These are phyloP conservation scores for rat (Rattus norvegicus) DNA, from an alignment of 2,113 vertebrate genomes.

Conservation along the genomic window GRCr8 NC_086040.1:9666501-9667000, in stretches of 20 bases:
- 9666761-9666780: accelerated
- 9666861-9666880: background rate
- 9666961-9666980: too few relatives aligned
- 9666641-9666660: too few relatives aligned
- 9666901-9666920: too few relatives aligned
- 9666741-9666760: accelerated
- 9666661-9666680: background rate
- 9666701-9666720: background rate
- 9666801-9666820: background rate
- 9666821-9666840: too few relatives aligned
- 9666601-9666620: too few relatives aligned
- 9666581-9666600: accelerated
- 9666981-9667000: too few relatives aligned
- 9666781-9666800: accelerated
- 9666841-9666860: background rate
- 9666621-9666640: background rate
- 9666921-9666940: too few relatives aligned
- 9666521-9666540: accelerated
- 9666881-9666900: too few relatives aligned
- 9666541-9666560: background rate
- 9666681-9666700: background rate
- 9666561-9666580: background rate
- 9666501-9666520: accelerated
- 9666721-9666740: background rate
- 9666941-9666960: background rate